Evolutionary conservation across 2,113 vertebrate species (phyloP).

Genomic region (Siniperca knerii): DNA sequence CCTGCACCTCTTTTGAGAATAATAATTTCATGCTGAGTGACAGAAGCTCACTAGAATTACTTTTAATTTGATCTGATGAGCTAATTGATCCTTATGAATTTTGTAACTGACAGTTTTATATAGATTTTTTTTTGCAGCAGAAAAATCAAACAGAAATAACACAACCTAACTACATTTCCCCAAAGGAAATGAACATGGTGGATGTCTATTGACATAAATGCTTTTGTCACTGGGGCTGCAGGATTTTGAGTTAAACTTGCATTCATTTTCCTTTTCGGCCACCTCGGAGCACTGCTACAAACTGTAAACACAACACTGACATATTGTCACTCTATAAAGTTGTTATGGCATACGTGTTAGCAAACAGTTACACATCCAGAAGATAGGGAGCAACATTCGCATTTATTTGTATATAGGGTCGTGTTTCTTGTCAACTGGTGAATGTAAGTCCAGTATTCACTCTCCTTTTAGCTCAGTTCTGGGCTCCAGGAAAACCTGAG

Average conservation of each 20-base stretch:
- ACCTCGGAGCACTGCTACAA: neutral
- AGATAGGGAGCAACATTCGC: neutral
- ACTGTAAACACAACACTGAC: neutral
- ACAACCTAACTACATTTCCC: neutral
- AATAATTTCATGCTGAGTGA: conserved; percentile 20
- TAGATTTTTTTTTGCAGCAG: neutral
- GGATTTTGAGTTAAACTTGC: conserved; percentile 5
- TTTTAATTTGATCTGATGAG: conserved; percentile 9
- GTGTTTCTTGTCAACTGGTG: neutral
- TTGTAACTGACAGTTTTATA: neutral
- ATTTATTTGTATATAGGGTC: neutral
- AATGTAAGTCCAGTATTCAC: neutral
- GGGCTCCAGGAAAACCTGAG: neutral
- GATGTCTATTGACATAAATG: neutral
- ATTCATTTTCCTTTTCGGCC: neutral
- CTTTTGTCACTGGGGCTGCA: neutral
- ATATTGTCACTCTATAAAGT: neutral
- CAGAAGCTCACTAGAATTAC: conserved; percentile 9
- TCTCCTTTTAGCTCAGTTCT: neutral
- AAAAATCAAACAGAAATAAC: neutral
- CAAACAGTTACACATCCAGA: neutral
- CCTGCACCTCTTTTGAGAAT: neutral
- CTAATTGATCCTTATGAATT: neutral
- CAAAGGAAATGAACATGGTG: neutral
- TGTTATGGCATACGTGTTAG: neutral